Evolutionary conservation across 2,888 invertebrate genomes (phyloP).

Genomic region (Tenthredo livida): DNA sequence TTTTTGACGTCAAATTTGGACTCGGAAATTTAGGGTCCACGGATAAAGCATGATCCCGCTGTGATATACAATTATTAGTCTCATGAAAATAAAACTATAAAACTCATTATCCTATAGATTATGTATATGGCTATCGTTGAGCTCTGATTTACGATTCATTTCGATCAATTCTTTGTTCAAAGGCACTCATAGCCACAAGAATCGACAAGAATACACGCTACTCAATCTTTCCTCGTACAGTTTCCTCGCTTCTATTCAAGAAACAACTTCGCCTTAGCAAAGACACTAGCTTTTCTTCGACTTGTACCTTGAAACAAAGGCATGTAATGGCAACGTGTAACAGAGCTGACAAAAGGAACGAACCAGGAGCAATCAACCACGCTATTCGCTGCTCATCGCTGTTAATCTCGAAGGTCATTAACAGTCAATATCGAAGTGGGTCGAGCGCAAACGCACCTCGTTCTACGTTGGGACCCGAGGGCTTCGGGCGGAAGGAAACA

Average conservation of each 20-base stretch:
- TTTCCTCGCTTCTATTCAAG: background rate
- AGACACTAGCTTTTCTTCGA: slow-evolving; percentile 7
- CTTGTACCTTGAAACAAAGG: slow-evolving; percentile 3
- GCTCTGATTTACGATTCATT: slow-evolving; percentile 5
- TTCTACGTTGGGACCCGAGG: slow-evolving; percentile 12
- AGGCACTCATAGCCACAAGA: background rate
- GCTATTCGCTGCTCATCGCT: slow-evolving; percentile 42
- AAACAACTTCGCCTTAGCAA: background rate
- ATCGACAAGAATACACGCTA: background rate
- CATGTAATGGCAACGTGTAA: background rate
- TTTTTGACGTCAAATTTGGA: slow-evolving; percentile 25
- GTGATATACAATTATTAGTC: slow-evolving; percentile 10
- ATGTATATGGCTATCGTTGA: background rate
- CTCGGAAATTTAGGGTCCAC: background rate
- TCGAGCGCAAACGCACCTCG: slow-evolving; percentile 49
- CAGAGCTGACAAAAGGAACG: slow-evolving; percentile 17
- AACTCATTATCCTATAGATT: background rate
- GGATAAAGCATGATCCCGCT: background rate
- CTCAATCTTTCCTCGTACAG: background rate
- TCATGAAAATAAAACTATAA: slow-evolving; percentile 23
- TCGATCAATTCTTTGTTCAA: background rate
- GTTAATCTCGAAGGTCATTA: slow-evolving; percentile 50
- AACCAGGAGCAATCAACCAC: slow-evolving; percentile 24
- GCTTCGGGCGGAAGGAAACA: slow-evolving; percentile 46
- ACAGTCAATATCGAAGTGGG: slow-evolving; percentile 52